Evolutionary conservation across 2,888 invertebrate genomes (phyloP).

Genomic region (Drepanosiphum platanoidis): DNA sequence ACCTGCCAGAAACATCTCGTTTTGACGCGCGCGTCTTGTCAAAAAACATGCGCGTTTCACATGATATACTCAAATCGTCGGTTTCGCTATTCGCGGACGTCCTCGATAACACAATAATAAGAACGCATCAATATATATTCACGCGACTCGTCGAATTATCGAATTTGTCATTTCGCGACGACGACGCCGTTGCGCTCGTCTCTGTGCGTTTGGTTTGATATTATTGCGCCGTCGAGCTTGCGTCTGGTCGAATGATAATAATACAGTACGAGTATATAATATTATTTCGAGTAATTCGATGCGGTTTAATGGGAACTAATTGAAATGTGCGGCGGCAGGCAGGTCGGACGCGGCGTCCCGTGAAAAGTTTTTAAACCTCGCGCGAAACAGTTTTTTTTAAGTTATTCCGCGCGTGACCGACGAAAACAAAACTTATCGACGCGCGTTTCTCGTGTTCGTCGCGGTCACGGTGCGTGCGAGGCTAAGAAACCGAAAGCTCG

Average conservation of each 20-base stretch:
- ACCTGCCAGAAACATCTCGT: background rate
- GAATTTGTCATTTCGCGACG: no score
- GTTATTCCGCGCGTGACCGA: background rate
- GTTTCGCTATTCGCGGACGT: no score
- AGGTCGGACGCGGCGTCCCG: background rate
- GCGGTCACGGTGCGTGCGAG: background rate
- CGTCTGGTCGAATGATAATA: background rate
- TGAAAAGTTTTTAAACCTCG: background rate
- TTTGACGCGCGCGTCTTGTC: no score
- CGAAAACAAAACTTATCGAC: background rate
- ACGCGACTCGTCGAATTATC: no score
- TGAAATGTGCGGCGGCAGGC: background rate
- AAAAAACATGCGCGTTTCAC: no score
- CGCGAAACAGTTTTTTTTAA: background rate
- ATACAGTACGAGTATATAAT: background rate
- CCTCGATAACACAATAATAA: no score
- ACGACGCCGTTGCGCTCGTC: no score
- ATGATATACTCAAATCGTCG: background rate
- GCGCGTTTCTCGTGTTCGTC: background rate
- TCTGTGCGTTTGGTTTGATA: no score
- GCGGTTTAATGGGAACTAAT: constrained; percentile 7
- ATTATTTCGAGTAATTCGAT: background rate
- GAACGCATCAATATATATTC: no score
- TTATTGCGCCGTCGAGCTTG: no score
- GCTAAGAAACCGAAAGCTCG: no score